phyloP scores from a whole-genome alignment of 2,888 invertebrate genomes.

The Synergus laeviventris region DNA sequence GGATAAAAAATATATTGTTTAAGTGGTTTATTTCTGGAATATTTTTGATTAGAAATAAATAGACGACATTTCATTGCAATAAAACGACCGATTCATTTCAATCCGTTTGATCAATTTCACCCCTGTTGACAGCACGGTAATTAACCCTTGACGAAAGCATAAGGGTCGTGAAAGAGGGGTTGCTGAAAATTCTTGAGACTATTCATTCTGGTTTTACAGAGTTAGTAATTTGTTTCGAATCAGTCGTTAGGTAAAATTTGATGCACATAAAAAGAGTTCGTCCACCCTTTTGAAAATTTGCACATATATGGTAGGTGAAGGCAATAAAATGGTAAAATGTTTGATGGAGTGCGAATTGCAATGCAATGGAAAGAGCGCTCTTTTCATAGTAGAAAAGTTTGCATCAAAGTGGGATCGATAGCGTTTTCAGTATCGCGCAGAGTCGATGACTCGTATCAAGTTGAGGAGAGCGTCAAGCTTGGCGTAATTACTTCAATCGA shows the following conservation, averaged over 20 bases:
- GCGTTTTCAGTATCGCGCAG: constrained; percentile 37
- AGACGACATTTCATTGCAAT: constrained; percentile 7
- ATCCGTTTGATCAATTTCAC: constrained; percentile 33
- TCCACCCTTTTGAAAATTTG: too few relatives aligned
- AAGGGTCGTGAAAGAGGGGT: constrained; percentile 22
- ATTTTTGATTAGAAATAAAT: neutral
- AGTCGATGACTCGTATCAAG: constrained; percentile 38
- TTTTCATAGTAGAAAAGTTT: constrained; percentile 21
- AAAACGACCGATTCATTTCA: constrained; percentile 29
- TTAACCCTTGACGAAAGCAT: constrained; percentile 20
- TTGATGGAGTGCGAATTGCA: neutral
- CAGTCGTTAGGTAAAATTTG: neutral
- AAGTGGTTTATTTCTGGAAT: neutral
- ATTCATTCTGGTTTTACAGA: neutral
- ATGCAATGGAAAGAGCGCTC: neutral
- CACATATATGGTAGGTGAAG: too few relatives aligned
- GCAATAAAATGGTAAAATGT: neutral
- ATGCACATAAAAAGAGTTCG: neutral
- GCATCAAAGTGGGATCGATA: constrained; percentile 17
- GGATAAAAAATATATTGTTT: neutral
- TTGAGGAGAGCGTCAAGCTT: constrained; percentile 32
- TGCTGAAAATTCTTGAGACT: constrained; percentile 35
- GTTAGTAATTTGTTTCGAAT: constrained; percentile 5
- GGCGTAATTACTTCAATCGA: constrained; percentile 33
- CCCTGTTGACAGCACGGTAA: constrained; percentile 34